These are phyloP conservation scores for Hipposideros larvatus DNA, from an alignment of 2,797 vertebrate species.

Conservation along the genomic window DNA sequence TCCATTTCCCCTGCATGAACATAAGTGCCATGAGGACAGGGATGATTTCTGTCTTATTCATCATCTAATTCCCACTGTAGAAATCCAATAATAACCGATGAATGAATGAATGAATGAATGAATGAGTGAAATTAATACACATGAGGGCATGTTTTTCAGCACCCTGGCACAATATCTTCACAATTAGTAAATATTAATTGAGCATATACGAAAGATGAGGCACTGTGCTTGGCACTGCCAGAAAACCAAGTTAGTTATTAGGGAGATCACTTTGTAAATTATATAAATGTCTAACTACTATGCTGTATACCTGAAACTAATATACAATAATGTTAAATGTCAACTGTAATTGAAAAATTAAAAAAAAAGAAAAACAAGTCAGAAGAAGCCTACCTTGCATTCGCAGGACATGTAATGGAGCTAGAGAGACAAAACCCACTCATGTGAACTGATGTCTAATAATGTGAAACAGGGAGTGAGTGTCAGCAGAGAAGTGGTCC, in stretches of 20 bases:
- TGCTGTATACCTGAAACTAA: too few relatives aligned
- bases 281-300: too few relatives aligned
- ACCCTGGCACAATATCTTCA: background rate
- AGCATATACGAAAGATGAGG: rapidly evolving
- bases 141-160: rapidly evolving
- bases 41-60: background rate
- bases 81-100: background rate
- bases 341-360: too few relatives aligned
- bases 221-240: rapidly evolving
- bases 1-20: background rate
- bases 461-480: background rate
- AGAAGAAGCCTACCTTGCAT: background rate
- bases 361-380: background rate
- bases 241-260: background rate
- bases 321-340: too few relatives aligned
- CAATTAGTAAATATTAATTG: background rate
- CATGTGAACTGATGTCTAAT: background rate
- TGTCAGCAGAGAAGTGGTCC: background rate
- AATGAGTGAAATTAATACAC: background rate
- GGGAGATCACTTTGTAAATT: too few relatives aligned
- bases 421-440: background rate
- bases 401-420: background rate
- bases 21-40: background rate
- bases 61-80: background rate
- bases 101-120: background rate